Evolutionary conservation across 1,140 invertebrate species (phyloP).

Genomic region (Idris sp.): DNA sequence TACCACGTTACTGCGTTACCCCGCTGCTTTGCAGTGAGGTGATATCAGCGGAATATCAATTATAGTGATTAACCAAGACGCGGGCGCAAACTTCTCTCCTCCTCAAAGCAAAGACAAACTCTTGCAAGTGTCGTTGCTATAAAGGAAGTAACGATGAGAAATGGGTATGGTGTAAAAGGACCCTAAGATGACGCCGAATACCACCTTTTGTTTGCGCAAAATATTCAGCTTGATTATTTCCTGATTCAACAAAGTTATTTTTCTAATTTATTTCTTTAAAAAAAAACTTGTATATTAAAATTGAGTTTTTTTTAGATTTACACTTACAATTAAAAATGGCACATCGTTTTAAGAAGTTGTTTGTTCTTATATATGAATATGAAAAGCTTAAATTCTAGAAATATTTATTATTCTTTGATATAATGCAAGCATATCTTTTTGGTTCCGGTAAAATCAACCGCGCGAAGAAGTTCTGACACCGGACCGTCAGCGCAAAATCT

Average conservation of each 20-base stretch:
- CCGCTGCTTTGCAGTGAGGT: conserved; percentile 65
- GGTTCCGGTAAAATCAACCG: conserved; percentile 59
- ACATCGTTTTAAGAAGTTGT: too few relatives aligned
- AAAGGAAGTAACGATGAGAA: conserved; percentile 35
- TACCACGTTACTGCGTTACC: conserved; percentile 74
- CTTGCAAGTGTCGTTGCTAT: conserved; percentile 35
- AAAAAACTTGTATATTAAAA: too few relatives aligned
- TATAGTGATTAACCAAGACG: conserved; percentile 79
- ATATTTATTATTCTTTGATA: too few relatives aligned
- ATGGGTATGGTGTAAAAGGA: conserved; percentile 28
- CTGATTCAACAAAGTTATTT: conserved; percentile 14
- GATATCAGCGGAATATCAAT: conserved; percentile 80
- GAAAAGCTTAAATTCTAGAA: too few relatives aligned
- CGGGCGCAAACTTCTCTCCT: conserved; percentile 69
- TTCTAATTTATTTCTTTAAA: too few relatives aligned
- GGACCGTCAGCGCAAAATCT: conserved; percentile 63
- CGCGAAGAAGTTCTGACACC: conserved; percentile 45
- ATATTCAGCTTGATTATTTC: conserved; percentile 68
- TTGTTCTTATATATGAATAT: too few relatives aligned
- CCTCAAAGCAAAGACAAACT: conserved; percentile 55
- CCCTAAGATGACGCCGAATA: conserved; percentile 62
- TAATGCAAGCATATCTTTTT: too few relatives aligned
- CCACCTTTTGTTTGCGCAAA: conserved; percentile 73
- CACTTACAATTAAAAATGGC: too few relatives aligned
- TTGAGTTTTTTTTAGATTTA: too few relatives aligned